Percentiles rank a stretch among this genome's conserved stretches.
Evolutionary conservation across 37 sponge, comb jelly and placozoan genomes (phyloP).

Genomic region (Hexactinellida sp.): DNA sequence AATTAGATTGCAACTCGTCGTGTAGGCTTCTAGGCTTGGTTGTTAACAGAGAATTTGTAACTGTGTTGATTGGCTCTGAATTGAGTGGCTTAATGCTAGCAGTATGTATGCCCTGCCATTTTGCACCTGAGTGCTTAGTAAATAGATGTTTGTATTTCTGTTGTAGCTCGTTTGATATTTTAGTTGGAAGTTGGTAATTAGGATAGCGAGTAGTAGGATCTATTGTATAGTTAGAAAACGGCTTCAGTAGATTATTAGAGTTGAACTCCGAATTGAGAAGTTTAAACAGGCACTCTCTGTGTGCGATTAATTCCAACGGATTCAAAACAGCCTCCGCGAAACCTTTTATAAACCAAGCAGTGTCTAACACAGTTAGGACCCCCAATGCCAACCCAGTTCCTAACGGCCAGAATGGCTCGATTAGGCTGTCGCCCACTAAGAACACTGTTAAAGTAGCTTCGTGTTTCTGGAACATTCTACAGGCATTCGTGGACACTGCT

Average conservation of each 20-base stretch:
- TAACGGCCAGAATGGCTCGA: conserved; percentile 90
- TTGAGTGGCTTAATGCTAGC: background rate
- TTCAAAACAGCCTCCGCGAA: conserved; percentile 29
- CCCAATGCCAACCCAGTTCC: conserved; percentile 86
- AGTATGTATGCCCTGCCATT: background rate
- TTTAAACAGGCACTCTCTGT: conserved; percentile 46
- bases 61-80: background rate
- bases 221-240: conserved; percentile 44
- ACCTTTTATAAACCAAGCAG: conserved; percentile 89
- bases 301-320: conserved; percentile 52
- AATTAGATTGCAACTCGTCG: background rate
- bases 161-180: background rate
- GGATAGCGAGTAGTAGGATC: conserved; percentile 74
- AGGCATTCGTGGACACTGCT: conserved; percentile 31
- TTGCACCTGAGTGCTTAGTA: background rate
- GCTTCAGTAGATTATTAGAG: conserved; percentile 3
- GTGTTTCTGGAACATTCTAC: conserved; percentile 54
- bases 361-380: conserved; percentile 67
- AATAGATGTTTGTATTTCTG: background rate
- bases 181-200: conserved; percentile 2
- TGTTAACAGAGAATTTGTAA: background rate
- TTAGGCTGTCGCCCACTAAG: conserved; percentile 62
- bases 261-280: conserved; percentile 14
- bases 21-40: background rate
- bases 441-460: conserved; percentile 50